Conservation (phyloP, 1,140 invertebrate species). For the Vanessa atalanta region DNA sequence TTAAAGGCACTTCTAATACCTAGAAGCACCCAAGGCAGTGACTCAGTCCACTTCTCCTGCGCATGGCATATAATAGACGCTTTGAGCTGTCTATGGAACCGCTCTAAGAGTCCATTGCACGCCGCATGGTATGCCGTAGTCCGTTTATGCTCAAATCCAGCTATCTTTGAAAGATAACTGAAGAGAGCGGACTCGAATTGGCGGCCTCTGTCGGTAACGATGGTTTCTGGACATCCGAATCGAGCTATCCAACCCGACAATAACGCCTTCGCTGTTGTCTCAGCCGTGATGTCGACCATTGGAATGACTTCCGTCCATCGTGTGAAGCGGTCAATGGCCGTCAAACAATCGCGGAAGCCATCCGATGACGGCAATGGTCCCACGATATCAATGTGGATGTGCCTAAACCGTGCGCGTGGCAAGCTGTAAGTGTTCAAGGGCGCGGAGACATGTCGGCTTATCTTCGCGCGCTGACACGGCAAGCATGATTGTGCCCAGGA, state of each 20-base stretch:
- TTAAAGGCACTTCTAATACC: slow-evolving; percentile 9
- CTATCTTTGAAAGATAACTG: background rate
- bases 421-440: background rate
- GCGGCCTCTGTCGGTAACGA: slow-evolving; percentile 24
- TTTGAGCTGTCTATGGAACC: slow-evolving; percentile 7
- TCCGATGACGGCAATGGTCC: slow-evolving; percentile 11
- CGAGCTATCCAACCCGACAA: slow-evolving; percentile 9
- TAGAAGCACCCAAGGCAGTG: background rate
- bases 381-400: slow-evolving; percentile 23
- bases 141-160: background rate
- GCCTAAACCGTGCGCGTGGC: slow-evolving; percentile 1
- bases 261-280: slow-evolving; percentile 5
- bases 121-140: slow-evolving; percentile 1
- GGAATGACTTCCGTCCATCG: slow-evolving; percentile 19
- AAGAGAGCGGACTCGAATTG: slow-evolving; percentile 26
- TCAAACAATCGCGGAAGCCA: slow-evolving; percentile 12
- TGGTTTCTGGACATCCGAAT: slow-evolving; percentile 25
- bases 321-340: too few relatives aligned
- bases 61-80: slow-evolving; percentile 1
- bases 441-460: background rate
- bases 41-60: background rate
- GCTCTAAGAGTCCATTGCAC: background rate
- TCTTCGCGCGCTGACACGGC: slow-evolving; percentile 3
- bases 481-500: slow-evolving; percentile 1
- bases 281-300: slow-evolving; percentile 6